Conservation (phyloP, 2,888 invertebrate genomes). For the Lithophane semibrunnea region DNA sequence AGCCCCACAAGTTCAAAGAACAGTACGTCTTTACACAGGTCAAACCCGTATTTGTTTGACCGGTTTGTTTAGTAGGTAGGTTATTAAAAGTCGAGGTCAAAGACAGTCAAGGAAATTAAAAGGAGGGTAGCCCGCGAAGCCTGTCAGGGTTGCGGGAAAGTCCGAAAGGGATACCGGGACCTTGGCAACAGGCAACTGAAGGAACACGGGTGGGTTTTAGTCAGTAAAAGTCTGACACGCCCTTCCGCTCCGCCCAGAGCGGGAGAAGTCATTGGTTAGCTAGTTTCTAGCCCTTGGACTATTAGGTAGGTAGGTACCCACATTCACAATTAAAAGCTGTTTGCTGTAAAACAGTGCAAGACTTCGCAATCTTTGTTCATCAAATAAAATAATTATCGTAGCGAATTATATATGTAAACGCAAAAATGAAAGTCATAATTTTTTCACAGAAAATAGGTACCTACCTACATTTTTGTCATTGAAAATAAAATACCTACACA, state of each 20-base stretch:
- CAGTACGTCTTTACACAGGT: not conserved
- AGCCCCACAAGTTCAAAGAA: conserved; percentile 2
- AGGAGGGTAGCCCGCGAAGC: too few species aligned
- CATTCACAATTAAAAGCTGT: not conserved
- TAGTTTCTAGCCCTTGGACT: too few species aligned
- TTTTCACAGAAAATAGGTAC: not conserved
- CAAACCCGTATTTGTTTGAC: conserved; percentile 4
- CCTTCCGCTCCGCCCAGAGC: too few species aligned
- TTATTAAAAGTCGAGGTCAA: too few species aligned
- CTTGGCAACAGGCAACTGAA: too few species aligned
- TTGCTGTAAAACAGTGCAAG: not conserved
- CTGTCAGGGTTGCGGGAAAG: too few species aligned
- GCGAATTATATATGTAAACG: not conserved
- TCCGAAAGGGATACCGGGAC: too few species aligned
- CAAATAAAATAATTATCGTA: not conserved
- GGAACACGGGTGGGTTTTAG: too few species aligned
- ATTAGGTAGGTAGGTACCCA: not conserved
- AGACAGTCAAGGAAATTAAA: not conserved
- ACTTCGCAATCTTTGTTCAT: not conserved
- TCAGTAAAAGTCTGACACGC: too few species aligned
- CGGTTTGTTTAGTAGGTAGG: not conserved
- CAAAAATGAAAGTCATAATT: not conserved
- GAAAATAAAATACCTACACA: not conserved
- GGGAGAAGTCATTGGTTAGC: too few species aligned
- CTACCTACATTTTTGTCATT: not conserved